Evolutionary conservation across 2,888 invertebrate genomes (phyloP).

Genomic region (Aelia acuminata): DNA sequence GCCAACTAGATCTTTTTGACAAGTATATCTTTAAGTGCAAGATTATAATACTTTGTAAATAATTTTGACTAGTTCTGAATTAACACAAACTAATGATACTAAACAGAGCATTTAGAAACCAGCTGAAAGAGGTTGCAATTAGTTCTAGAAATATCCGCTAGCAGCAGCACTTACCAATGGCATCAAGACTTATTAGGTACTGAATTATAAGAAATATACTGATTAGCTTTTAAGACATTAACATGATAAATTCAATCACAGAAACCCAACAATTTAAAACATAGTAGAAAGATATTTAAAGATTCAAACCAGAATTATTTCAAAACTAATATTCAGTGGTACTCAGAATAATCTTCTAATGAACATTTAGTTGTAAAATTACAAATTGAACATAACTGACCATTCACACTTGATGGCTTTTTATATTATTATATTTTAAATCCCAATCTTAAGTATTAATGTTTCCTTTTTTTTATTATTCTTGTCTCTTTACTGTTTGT

Average conservation of each 20-base stretch:
- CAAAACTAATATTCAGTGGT: neutral
- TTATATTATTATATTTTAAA: too few relatives aligned
- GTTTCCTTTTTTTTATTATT: too few relatives aligned
- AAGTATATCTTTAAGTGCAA: neutral
- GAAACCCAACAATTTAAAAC: too few relatives aligned
- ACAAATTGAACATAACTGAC: too few relatives aligned
- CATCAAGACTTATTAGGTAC: neutral
- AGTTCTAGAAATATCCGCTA: neutral
- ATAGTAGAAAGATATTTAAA: too few relatives aligned
- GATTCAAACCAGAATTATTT: neutral
- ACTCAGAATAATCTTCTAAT: neutral
- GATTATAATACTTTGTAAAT: neutral
- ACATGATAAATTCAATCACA: neutral
- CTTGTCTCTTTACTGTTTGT: too few relatives aligned
- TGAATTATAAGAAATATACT: neutral
- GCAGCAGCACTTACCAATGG: neutral
- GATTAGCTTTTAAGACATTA: neutral
- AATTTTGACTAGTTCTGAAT: neutral
- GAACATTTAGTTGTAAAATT: too few relatives aligned
- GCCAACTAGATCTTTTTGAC: neutral
- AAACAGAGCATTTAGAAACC: neutral
- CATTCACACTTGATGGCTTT: too few relatives aligned
- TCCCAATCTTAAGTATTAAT: too few relatives aligned
- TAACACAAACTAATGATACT: neutral
- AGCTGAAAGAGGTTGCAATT: neutral